These are phyloP conservation scores for Hoplodrina blanda DNA, from an alignment of 2,888 invertebrate species.

Conservation along the genomic window DNA sequence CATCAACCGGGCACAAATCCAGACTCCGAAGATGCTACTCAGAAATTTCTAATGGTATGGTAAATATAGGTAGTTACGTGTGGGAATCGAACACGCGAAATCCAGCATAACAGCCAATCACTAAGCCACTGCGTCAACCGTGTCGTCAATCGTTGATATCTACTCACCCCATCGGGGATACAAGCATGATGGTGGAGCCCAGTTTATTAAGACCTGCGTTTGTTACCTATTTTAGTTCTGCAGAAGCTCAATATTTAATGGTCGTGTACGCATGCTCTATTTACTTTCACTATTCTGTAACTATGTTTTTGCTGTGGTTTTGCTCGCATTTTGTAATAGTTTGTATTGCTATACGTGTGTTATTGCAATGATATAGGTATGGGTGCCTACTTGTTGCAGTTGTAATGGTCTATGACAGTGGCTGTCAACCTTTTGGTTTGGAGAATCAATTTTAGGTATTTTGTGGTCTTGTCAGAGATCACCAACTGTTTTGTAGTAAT, in stretches of 20 bases:
- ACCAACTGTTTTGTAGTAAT: no score
- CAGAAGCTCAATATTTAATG: constrained; percentile 13
- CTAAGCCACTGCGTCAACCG: no score
- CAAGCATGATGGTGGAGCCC: not conserved
- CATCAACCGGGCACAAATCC: no score
- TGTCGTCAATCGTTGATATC: not conserved
- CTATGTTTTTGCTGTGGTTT: constrained; percentile 40
- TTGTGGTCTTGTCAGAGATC: no score
- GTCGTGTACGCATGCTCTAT: constrained; percentile 15
- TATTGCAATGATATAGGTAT: constrained; percentile 7
- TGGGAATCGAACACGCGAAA: no score
- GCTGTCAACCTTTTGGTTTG: no score
- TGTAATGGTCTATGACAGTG: not conserved
- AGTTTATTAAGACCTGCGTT: constrained; percentile 1
- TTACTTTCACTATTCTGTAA: constrained; percentile 50
- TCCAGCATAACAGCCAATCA: no score
- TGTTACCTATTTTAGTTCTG: not conserved
- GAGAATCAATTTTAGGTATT: no score
- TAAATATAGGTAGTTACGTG: no score
- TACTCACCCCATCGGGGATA: not conserved
- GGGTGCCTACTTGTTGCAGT: not conserved
- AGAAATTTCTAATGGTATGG: no score
- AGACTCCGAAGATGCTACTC: no score
- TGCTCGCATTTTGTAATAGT: constrained; percentile 42
- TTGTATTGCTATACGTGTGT: constrained; percentile 4